These are phyloP conservation scores for Micoletzkya japonica DNA, from an alignment of 2,888 invertebrate species.

Conservation along the genomic window DNA sequence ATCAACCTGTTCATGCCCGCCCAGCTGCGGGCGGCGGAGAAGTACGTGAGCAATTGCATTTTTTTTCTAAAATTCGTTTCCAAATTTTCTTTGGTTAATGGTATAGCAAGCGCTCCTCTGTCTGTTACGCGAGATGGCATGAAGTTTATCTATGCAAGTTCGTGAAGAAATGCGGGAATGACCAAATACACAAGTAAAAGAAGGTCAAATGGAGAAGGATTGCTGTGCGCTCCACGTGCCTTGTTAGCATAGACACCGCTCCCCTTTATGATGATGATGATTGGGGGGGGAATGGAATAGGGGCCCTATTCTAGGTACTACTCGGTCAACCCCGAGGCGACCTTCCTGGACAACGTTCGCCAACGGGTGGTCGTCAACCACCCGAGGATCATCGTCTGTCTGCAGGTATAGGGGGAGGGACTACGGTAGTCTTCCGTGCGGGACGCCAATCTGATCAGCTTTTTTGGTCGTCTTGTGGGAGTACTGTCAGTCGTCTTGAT, in stretches of 20 bases:
- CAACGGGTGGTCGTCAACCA: slow-evolving; percentile 53
- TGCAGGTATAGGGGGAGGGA: slow-evolving; percentile 15
- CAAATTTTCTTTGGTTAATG: too few species aligned
- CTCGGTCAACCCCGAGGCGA: slow-evolving; percentile 44
- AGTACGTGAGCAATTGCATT: too few species aligned
- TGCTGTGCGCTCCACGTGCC: slow-evolving; percentile 1
- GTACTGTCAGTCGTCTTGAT: too few species aligned
- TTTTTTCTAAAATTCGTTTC: too few species aligned
- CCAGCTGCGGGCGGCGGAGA: slow-evolving; percentile 30
- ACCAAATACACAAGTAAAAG: too few species aligned
- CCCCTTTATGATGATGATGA: too few species aligned
- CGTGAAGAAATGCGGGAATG: too few species aligned
- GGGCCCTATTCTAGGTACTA: slow-evolving; percentile 45
- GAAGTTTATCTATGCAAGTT: too few species aligned
- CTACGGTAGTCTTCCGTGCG: too few species aligned
- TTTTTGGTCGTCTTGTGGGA: too few species aligned
- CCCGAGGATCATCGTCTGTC: slow-evolving; percentile 36
- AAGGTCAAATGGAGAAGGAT: background rate
- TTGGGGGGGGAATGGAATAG: background rate
- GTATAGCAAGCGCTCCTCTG: too few species aligned
- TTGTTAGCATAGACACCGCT: background rate
- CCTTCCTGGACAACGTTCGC: slow-evolving; percentile 53
- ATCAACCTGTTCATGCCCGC: slow-evolving; percentile 54
- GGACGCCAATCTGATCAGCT: too few species aligned
- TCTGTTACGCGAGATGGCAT: background rate